Conservation (phyloP, 2,797 vertebrate species). For the Oophaga sylvatica region DNA sequence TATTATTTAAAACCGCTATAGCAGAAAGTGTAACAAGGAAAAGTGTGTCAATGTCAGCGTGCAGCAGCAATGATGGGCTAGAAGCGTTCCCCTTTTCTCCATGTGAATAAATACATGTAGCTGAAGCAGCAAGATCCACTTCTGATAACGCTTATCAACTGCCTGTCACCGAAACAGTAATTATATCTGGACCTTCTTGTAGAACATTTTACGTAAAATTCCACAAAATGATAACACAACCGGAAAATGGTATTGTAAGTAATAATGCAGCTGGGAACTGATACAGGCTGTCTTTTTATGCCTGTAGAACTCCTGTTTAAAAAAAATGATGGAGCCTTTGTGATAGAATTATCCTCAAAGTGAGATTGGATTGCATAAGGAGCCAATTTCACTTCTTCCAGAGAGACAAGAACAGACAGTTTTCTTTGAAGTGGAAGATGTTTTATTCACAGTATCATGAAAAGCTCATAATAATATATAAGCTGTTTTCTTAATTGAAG, state of each 20-base stretch:
- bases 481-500: constrained; percentile 6
- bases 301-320: constrained; percentile 3
- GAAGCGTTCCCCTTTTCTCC: neutral
- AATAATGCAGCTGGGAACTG: constrained; percentile 8
- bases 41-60: neutral
- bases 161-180: constrained; percentile 1
- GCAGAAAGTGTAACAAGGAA: neutral
- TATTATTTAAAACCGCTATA: neutral
- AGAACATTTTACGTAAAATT: constrained; percentile 9
- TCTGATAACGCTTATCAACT: constrained; percentile 7
- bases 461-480: constrained; percentile 13
- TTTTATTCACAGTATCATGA: constrained; percentile 36
- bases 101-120: constrained; percentile 19
- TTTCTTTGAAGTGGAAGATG: constrained; percentile 35
- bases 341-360: constrained; percentile 34
- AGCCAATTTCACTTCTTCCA: constrained; percentile 15
- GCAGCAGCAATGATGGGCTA: neutral
- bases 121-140: neutral
- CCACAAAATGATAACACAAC: neutral
- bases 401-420: neutral
- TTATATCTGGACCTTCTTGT: constrained; percentile 16
- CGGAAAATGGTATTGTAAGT: constrained; percentile 15
- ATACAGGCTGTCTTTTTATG: constrained; percentile 20
- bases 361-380: constrained; percentile 10
- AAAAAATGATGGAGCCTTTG: constrained; percentile 15